Evolutionary conservation across 2,113 vertebrate species (phyloP).

Genomic region (Vulpes vulpes): DNA sequence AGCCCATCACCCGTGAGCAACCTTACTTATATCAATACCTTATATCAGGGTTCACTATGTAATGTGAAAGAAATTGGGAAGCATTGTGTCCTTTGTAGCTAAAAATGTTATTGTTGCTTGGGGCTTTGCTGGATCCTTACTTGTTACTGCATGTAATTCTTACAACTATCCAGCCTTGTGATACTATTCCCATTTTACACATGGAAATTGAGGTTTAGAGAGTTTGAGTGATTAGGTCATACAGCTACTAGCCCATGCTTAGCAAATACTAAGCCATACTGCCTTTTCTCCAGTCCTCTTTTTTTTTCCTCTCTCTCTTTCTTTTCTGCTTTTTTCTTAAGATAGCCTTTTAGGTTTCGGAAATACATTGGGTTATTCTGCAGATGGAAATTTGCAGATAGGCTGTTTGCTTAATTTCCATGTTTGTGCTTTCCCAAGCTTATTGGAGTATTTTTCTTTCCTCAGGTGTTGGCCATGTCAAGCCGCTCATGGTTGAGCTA

Average conservation of each 20-base stretch:
- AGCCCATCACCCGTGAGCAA: not conserved
- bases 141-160: not conserved
- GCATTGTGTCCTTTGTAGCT: not conserved
- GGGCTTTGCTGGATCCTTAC: not conserved
- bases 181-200: not conserved
- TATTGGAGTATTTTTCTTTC: not conserved
- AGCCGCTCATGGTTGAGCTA: slow-evolving; percentile 99
- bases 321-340: not conserved
- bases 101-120: not conserved
- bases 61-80: not conserved
- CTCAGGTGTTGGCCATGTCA: slow-evolving; percentile 98
- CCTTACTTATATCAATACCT: not conserved
- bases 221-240: not conserved
- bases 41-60: not conserved
- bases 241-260: not conserved
- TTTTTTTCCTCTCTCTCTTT: not conserved
- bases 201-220: not conserved
- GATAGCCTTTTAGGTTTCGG: not conserved
- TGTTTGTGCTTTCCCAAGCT: not conserved
- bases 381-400: not conserved
- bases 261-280: not conserved
- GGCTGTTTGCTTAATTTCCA: not conserved
- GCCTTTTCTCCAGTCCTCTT: not conserved
- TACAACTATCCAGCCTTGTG: not conserved
- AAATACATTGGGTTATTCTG: slow-evolving; percentile 25